Evolutionary conservation across 2,113 vertebrate genomes (phyloP).

Genomic region (Camelus bactrianus): DNA sequence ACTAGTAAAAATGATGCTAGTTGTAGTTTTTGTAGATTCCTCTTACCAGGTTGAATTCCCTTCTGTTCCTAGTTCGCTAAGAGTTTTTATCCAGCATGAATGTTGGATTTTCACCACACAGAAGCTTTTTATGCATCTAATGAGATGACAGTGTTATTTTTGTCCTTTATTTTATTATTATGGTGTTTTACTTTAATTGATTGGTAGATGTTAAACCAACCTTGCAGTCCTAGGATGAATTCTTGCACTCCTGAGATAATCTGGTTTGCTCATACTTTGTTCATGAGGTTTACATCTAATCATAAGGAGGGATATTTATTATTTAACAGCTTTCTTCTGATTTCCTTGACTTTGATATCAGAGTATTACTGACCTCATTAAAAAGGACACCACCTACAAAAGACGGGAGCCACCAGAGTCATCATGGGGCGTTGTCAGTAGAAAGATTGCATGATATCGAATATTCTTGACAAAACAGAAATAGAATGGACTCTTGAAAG

Average conservation of each 20-base stretch:
- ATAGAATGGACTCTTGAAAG: not conserved
- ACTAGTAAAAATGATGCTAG: not conserved
- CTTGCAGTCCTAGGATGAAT: not conserved
- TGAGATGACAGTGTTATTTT: not conserved
- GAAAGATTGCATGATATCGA: not conserved
- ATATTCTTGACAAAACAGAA: not conserved
- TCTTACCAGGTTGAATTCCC: not conserved
- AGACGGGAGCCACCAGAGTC: not conserved
- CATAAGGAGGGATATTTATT: slow-evolving; percentile 19
- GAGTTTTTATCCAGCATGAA: slow-evolving; percentile 15
- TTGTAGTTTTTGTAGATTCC: not conserved
- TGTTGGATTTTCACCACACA: not conserved
- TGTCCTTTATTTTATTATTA: not conserved
- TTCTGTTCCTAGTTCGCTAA: not conserved
- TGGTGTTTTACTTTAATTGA: not conserved
- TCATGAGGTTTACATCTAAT: not conserved
- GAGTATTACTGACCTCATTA: not conserved
- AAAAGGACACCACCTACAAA: not conserved
- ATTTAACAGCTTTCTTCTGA: not conserved
- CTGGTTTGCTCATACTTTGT: slow-evolving; percentile 9
- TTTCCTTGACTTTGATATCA: not conserved
- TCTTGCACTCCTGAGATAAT: not conserved
- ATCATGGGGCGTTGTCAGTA: not conserved
- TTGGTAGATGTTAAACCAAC: not conserved
- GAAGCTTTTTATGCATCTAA: not conserved